Percentiles rank a stretch among this genome's conserved stretches.
Conservation (phyloP, 2,888 invertebrate genomes). For the Dryobotodes eremita region DNA sequence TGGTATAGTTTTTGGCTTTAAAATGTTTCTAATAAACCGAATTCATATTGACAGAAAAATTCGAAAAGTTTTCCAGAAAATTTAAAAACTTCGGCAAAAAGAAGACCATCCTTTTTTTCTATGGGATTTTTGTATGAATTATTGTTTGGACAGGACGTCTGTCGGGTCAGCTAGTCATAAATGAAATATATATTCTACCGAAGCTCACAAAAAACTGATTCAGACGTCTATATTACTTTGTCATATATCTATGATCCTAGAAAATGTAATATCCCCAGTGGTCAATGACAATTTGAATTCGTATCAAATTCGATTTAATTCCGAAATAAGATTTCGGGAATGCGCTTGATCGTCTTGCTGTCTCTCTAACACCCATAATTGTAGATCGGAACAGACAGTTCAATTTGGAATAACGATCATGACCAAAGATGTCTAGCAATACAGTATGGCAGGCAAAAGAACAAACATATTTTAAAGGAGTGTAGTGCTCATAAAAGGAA, state of each 20-base stretch:
- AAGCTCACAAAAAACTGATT: not conserved
- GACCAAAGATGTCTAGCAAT: not conserved
- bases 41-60: not conserved
- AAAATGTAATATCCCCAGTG: not conserved
- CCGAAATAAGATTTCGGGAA: not conserved
- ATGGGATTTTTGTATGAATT: not conserved
- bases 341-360: conserved; percentile 21
- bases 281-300: not conserved
- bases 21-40: not conserved
- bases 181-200: not conserved
- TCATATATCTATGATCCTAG: not conserved
- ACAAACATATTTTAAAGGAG: not conserved
- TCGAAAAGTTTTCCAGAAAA: too few relatives aligned
- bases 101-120: not conserved
- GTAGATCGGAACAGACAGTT: conserved; percentile 4
- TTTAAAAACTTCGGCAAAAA: too few relatives aligned
- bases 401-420: not conserved
- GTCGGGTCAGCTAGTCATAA: not conserved
- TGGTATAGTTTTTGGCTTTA: not conserved
- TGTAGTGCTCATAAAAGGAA: too few relatives aligned
- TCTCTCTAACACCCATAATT: conserved; percentile 3
- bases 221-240: not conserved
- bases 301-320: conserved; percentile 4
- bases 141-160: not conserved
- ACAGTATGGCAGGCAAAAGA: not conserved